Evolutionary conservation across 2,797 vertebrate genomes (phyloP).

Genomic region (Sebastes reedi): DNA sequence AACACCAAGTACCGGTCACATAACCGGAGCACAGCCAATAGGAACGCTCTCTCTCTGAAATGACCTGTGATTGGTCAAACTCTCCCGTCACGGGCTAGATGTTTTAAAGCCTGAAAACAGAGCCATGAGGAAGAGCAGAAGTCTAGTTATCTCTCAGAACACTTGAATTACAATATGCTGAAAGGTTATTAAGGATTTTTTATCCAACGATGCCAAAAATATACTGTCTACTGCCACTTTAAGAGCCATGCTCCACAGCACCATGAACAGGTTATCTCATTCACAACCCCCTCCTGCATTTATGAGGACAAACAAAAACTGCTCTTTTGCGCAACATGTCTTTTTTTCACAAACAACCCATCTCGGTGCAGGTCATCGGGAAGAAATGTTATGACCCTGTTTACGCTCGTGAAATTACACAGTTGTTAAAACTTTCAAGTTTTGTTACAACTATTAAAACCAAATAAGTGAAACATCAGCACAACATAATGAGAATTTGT

Average conservation of each 20-base stretch:
- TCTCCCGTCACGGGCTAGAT: no score
- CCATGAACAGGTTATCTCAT: not conserved
- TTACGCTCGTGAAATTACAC: not conserved
- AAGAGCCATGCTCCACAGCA: not conserved
- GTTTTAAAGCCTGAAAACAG: no score
- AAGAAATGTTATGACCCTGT: not conserved
- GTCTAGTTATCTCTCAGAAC: no score
- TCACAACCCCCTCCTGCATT: not conserved
- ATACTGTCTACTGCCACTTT: not conserved
- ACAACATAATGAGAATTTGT: not conserved
- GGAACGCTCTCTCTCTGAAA: no score
- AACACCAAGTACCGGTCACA: fast-evolving
- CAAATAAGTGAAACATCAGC: not conserved
- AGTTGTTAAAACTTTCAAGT: not conserved
- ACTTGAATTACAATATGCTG: no score
- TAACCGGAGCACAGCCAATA: no score
- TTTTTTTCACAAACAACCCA: not conserved
- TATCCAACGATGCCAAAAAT: no score
- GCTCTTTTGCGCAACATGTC: not conserved
- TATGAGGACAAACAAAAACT: not conserved
- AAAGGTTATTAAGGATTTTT: no score
- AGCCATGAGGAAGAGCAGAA: no score
- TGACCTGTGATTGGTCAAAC: no score
- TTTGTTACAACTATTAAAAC: not conserved
- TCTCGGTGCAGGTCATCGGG: fast-evolving